A percentile compares a stretch with the other conserved stretches of the same genome.
Conservation (phyloP, 1,140 invertebrate species). For the Drosophila lowei region DNA sequence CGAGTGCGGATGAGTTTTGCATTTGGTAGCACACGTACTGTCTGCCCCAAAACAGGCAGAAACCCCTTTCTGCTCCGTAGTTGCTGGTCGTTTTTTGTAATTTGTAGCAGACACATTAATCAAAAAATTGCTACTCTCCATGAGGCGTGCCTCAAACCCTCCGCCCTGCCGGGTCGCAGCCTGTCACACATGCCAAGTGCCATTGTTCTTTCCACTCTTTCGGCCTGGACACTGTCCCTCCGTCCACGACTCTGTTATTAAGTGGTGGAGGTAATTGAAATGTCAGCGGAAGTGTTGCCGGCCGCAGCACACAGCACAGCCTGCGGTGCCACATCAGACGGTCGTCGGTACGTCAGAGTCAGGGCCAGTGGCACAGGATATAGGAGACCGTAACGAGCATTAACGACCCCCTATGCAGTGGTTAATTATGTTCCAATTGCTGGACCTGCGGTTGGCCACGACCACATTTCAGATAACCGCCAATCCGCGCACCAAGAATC, state of each 20-base stretch:
- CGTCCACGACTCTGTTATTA: conserved; percentile 47
- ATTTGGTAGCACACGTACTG: conserved; percentile 62
- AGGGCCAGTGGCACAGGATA: conserved; percentile 26
- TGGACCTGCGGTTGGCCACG: conserved; percentile 14
- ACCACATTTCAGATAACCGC: background rate
- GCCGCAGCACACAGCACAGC: conserved; percentile 60
- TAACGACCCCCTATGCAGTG: conserved; percentile 30
- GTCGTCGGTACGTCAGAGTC: background rate
- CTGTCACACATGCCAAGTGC: conserved; percentile 47
- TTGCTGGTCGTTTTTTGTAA: conserved; percentile 66
- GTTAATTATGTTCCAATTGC: conserved; percentile 38
- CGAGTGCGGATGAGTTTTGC: conserved; percentile 36
- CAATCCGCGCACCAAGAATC: conserved; percentile 21
- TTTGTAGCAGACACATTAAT: conserved; percentile 82
- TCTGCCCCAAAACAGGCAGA: conserved; percentile 25
- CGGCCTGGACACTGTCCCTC: conserved; percentile 20
- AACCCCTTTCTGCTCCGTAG: background rate
- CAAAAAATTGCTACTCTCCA: conserved; percentile 79
- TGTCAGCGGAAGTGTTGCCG: conserved; percentile 83
- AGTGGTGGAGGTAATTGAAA: conserved; percentile 82
- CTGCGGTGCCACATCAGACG: conserved; percentile 56
- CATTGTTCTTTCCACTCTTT: conserved; percentile 39
- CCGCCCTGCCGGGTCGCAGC: conserved; percentile 11
- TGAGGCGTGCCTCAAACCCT: conserved; percentile 1
- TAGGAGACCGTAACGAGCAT: conserved; percentile 43